Base-by-base conservation (phyloP, 2,113 vertebrate species). In the Mormyrus iriodes region DNA sequence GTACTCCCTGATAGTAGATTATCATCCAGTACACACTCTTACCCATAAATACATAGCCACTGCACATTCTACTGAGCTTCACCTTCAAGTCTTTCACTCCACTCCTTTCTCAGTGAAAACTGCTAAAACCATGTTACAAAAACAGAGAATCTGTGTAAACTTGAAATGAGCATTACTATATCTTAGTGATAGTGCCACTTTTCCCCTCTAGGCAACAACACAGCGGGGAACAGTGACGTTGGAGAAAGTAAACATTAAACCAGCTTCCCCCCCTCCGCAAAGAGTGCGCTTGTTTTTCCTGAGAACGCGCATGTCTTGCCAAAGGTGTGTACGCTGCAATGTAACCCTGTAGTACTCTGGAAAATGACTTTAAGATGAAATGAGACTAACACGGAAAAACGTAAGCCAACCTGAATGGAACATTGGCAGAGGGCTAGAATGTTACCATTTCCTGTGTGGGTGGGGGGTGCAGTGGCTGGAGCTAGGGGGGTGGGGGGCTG, bases 381-480 rank as follows among this genome's bases (percentile, higher is more conserved):
- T 39, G 42, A 86, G 49, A 86, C 51, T 27, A 39, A 86, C 55
- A 86, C n/a, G 51, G 85, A 86, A 55, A 85, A 86, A 35, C 49
- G 85, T 86, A 86, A 86, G 48, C 52, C 21, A 51, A 55, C 85
- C 85, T 85, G 51, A 86, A 39, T 86, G 85, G 85, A 86, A 86
- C 58, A 86, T 55, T 86, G 85, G 85, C 85, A 17, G 8, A 53
- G 27, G 24, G 12, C 8, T 52, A 31, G 85, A 86, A 53, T 53
- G 49, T 86, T 86, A 86, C 85, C 52, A 86, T 86, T 86, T 86
- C 85, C 85, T 86, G 85, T 55, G 85, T 86, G 85, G 85, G 85
- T 8, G 85, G 51, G 85, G 51, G 69, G 85, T 49, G 49, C 31
- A 49, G 85, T 27, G 27, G 27, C 49, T 48, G 49, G 85, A 44